phyloP scores from a whole-genome alignment of 1,140 invertebrate species.

The Drosophila micromelanica region DNA sequence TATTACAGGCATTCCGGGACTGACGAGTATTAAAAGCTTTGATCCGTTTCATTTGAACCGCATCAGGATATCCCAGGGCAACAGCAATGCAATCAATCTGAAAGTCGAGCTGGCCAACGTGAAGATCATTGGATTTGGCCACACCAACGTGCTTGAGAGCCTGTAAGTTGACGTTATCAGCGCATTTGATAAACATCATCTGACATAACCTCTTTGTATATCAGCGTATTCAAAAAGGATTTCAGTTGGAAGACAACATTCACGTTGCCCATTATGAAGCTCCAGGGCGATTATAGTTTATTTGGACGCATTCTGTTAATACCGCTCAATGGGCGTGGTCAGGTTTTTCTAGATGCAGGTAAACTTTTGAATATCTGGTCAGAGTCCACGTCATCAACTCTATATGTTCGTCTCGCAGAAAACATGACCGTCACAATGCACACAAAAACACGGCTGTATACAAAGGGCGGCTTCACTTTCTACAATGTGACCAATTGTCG shows the following conservation, averaged over 20 bases:
- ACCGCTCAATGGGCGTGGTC: constrained; percentile 88
- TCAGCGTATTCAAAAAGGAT: constrained; percentile 86
- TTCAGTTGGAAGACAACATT: constrained; percentile 88
- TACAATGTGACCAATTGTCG: constrained; percentile 86
- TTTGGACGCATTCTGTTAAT: constrained; percentile 89
- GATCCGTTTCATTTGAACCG: constrained; percentile 88
- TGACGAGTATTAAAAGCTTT: constrained; percentile 85
- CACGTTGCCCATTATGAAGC: constrained; percentile 87
- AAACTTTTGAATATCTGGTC: not conserved
- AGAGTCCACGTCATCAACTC: not conserved
- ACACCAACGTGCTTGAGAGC: constrained; percentile 87
- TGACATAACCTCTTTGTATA: not conserved
- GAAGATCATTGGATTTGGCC: constrained; percentile 87
- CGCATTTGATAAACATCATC: not conserved
- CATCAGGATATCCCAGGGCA: constrained; percentile 88
- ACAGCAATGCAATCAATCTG: constrained; percentile 87
- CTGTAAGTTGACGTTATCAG: constrained; percentile 84
- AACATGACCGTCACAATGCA: constrained; percentile 86
- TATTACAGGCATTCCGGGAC: constrained; percentile 75
- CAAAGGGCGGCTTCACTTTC: constrained; percentile 87
- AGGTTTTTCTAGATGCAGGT: constrained; percentile 89
- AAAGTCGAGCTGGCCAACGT: constrained; percentile 88
- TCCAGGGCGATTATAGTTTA: constrained; percentile 89
- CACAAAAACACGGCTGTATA: constrained; percentile 87
- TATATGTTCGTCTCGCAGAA: constrained; percentile 16